phyloP scores from a whole-genome alignment of 35 echinoderm and acorn worm genomes.

The Patiria miniata region DNA sequence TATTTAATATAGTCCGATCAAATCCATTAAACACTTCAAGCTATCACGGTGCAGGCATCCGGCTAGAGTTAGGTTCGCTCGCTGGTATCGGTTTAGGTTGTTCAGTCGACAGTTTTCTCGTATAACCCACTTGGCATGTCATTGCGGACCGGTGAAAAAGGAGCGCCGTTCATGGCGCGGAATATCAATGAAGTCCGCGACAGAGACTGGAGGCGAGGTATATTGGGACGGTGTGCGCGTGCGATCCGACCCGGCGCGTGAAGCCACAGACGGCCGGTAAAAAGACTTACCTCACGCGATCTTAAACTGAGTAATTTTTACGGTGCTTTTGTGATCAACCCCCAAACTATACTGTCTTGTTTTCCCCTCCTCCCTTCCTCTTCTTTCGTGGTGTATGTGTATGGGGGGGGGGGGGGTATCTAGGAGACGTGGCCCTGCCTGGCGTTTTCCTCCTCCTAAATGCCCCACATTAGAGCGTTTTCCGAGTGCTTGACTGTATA shows the following conservation, averaged over 20 bases:
- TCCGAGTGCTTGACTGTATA: slow-evolving; percentile 36
- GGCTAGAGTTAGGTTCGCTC: slow-evolving; percentile 54
- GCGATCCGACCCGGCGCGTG: neutral
- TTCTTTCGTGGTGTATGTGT: slow-evolving; percentile 34
- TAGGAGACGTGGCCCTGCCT: slow-evolving; percentile 26
- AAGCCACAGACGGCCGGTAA: neutral
- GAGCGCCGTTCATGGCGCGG: slow-evolving; percentile 32
- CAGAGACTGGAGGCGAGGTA: neutral
- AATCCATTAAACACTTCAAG: slow-evolving; percentile 57
- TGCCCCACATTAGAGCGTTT: slow-evolving; percentile 54
- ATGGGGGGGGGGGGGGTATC: slow-evolving; percentile 28
- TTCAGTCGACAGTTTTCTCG: slow-evolving; percentile 53
- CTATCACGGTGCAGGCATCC: slow-evolving; percentile 47
- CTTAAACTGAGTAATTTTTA: slow-evolving; percentile 25
- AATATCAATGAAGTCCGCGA: slow-evolving; percentile 51
- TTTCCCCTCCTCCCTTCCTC: neutral
- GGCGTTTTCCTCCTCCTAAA: slow-evolving; percentile 18
- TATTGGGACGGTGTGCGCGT: neutral
- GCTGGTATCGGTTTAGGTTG: slow-evolving; percentile 51
- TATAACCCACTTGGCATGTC: slow-evolving; percentile 54
- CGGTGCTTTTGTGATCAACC: neutral
- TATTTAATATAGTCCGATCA: slow-evolving; percentile 52
- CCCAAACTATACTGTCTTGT: neutral
- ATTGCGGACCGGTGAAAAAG: slow-evolving; percentile 32
- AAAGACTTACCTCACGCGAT: neutral